Base-by-base conservation (phyloP, 2,797 vertebrate species). In the Acanthiza pusilla region DNA sequence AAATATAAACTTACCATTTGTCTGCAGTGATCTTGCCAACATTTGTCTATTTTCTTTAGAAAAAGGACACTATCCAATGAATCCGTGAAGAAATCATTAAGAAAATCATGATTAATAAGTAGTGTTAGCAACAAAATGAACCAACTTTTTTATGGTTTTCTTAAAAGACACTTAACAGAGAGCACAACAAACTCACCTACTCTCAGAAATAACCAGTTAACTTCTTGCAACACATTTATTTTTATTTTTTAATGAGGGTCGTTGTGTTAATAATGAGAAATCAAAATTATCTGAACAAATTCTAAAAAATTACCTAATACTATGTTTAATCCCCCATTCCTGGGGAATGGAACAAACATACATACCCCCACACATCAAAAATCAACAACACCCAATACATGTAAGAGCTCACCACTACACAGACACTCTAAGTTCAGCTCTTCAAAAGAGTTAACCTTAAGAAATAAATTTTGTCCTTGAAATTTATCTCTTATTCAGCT, bases 21-120 rank as follows among this genome's bases (percentile, higher is more conserved):
- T 98, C 99, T 99, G 98, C 99, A 99, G 93, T 99, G 99, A 97
- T 99, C 99, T 97, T 99, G 99, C 99, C 99, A 99, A 97, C 99
- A 99, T 97, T 98, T 99, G 97, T 99, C 99, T 93, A 99, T 99
- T 98, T 99, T 99, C 98, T 99, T 99, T 89, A 99, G 98, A 97
- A 99, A 99, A 88, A 99, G 98, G 97, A 99, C 99, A 89, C 99
- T 99, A 98, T 99, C 99, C 98, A 99, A 98, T 54, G 99, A 99
- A 98, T 99, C 99, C 98, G 93, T 99, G 89, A 96, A 77, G 75
- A 92, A 63, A 92, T 34, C 17, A 91, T 98, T 98, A 98, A 98
- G 97, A 97, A 97, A 97, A 96, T 75, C 17, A 94, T 61, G 29
- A 89, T 82, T 68, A 80, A 66, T 12, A 81, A n/a, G 45, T 47